Evolutionary conservation across 1,140 invertebrate genomes (phyloP).

Genomic region (Orussus abietinus): DNA sequence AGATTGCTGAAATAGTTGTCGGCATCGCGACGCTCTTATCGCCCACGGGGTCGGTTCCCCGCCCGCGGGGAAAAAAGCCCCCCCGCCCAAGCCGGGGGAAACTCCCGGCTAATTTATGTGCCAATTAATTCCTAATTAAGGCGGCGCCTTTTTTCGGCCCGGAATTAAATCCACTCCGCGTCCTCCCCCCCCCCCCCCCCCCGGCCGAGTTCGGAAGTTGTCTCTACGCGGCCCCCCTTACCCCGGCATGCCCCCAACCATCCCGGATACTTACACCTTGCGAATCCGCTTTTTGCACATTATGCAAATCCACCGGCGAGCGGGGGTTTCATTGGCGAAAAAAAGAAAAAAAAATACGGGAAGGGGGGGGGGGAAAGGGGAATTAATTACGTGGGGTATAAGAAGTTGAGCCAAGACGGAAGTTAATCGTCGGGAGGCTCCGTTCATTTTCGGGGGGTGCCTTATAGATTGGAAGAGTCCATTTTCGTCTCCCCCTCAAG

Average conservation of each 20-base stretch:
- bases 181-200: background rate
- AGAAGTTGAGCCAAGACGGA: no score
- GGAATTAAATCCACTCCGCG: constrained; percentile 40
- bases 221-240: no score
- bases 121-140: constrained; percentile 54
- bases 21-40: constrained; percentile 18
- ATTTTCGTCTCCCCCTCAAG: no score
- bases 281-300: no score
- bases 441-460: no score
- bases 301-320: background rate
- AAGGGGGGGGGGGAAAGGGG: background rate
- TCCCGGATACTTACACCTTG: no score
- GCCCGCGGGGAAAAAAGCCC: background rate
- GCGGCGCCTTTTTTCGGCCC: constrained; percentile 41
- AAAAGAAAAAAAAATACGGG: constrained; percentile 3
- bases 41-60: background rate
- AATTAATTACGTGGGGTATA: no score
- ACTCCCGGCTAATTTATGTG: constrained; percentile 49
- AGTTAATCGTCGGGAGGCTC: no score
- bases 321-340: constrained; percentile 2
- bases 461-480: no score
- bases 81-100: constrained; percentile 21
- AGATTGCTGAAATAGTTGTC: constrained; percentile 27
- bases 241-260: no score
- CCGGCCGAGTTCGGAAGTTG: constrained; percentile 1